Evolutionary conservation across 2,888 invertebrate species (phyloP), one percentile per base, ranked within the genome.

Genomic region (Teleiodes luculella): DNA sequence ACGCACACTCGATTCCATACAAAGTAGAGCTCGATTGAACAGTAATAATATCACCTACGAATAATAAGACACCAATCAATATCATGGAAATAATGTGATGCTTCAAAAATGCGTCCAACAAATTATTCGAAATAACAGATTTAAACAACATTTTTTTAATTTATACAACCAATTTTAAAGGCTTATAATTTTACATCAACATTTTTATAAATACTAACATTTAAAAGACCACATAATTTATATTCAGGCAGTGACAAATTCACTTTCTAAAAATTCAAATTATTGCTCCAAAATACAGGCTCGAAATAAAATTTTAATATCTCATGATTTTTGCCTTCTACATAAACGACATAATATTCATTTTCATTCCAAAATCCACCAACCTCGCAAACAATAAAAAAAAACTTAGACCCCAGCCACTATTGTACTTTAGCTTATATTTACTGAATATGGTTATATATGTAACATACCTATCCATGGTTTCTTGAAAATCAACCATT

Each of bases 221-320:
- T 53, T 60, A 56, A 61, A 63, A 58, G 63, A 62, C 65, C 56
- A 66, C 58, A 65, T 60, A 58, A 61, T 67, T 63, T 65, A 65
- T 65, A 62, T 66, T 72, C 64, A 76, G 83, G 83, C 83, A 83
- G 84, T 83, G 82, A 72, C 68, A 35, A 20, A 55, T 58, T 64
- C 61, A 62, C 63, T 61, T 60, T 66, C 61, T 61, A 63, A 52
- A 59, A 59, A 61, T 62, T 59, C 63, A 74, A 76, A 78, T 83
- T 85, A 85, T 87, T 86, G 85, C 85, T 87, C 68, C 68, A 68
- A 76, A 69, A 61, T 68, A 66, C 70, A 67, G 61, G 65, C 66
- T 71, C 67, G 65, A 72, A 77, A 77, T 70, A 57, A 73, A 71
- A 66, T 70, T 69, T 58, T 67, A 64, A 66, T 68, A 62, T 70